These are phyloP conservation scores for Anser cygnoides DNA, from an alignment of 2,113 vertebrate species.

Conservation along the genomic window DNA sequence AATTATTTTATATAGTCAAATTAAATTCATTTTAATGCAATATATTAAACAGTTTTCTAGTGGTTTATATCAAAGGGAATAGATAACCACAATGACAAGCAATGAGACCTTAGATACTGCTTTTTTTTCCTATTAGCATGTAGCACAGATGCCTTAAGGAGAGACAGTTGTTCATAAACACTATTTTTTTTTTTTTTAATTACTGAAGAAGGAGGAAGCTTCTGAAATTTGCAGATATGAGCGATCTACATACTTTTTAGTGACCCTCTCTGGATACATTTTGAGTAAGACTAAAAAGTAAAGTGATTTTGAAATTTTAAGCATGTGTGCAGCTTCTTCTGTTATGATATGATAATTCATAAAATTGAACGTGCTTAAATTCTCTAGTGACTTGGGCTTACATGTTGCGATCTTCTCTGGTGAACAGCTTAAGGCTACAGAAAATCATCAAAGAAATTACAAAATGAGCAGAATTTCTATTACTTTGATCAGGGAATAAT, in stretches of 20 bases:
- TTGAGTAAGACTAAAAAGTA: not conserved
- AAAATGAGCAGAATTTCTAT: constrained; percentile 57
- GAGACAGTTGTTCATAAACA: not conserved
- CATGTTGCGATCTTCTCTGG: constrained; percentile 12
- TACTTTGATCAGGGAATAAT: constrained; percentile 64
- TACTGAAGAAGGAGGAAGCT: not conserved
- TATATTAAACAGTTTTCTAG: not conserved
- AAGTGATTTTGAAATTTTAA: constrained; percentile 50
- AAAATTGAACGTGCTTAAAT: constrained; percentile 52
- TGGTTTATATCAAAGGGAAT: not conserved
- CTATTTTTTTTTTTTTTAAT: not conserved
- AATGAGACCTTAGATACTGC: not conserved
- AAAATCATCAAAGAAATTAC: constrained; percentile 64
- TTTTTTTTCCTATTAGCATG: not conserved
- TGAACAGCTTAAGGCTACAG: constrained; percentile 61
- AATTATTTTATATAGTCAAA: constrained; percentile 3
- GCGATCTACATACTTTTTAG: not conserved
- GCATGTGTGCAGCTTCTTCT: constrained; percentile 12
- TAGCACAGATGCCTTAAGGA: not conserved
- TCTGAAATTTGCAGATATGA: constrained; percentile 31
- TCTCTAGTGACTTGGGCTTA: constrained; percentile 23
- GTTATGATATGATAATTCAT: constrained; percentile 41
- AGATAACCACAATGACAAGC: not conserved
- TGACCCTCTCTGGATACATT: not conserved
- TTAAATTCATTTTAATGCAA: not conserved